Base-by-base conservation (phyloP, 2,888 invertebrate genomes). In the Macrophya alboannulata region DNA sequence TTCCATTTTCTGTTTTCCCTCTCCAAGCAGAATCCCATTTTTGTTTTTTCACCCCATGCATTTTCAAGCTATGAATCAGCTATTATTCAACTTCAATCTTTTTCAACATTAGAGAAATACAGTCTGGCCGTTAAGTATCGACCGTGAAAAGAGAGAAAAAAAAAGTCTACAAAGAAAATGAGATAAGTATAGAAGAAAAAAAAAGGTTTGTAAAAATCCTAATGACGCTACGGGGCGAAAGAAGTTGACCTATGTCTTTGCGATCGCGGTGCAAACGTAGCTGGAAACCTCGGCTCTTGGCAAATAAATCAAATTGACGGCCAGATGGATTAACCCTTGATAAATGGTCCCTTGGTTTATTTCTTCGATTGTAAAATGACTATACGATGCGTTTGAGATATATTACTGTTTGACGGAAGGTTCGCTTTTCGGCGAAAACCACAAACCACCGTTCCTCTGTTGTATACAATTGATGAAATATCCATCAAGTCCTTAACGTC, bases 301-400 rank as follows among this genome's bases (percentile, higher is more conserved):
- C 17, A 77, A 8, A 77, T 77, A 77, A 77, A 77, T 77, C 77
- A 77, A 77, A 77, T 55, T 77, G 77, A 77, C 43, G 77, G 55
- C 77, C 77, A 74, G 74, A 55, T 77, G 55, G 77, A 77, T 77
- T 37, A 77, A 77, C 51, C 77, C 77, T 77, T 55, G 77, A 77
- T 55, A 55, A 77, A 77, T 77, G 77, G 77, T 77, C 55, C 51
- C 55, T 51, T 55, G 77, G 17, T 77, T 55, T n/a, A 74, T 74
- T 77, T 77, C 55, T 55, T 77, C 31, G 17, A 77, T 55, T 51
- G 25, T 55, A 21, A 55, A 77, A 77, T 55, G 25, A 37, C 31
- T 51, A 55, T 77, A 37, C 55, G 21, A 51, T 77, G 37, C 74
- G 25, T 55, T 55, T 55, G 55, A 31, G 55, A 31, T 55, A 31